Percentiles rank a stretch among this genome's conserved stretches.
Conservation (phyloP, 2,888 invertebrate genomes). For the Trichogramma evanescens region DNA sequence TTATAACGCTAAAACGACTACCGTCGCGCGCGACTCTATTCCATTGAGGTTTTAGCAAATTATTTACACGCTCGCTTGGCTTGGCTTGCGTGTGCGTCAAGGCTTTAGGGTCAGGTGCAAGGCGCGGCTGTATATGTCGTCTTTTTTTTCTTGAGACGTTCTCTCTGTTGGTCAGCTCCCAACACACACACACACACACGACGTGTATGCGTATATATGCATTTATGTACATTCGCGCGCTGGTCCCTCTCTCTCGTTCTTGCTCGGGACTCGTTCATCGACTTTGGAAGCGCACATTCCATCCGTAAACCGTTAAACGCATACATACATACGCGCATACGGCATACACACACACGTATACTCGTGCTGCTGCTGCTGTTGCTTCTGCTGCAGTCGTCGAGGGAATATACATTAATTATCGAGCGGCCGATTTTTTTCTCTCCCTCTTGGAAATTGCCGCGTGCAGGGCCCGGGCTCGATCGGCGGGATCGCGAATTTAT, state of each 20-base stretch:
- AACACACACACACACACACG: not conserved
- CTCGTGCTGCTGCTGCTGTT: conserved; percentile 13
- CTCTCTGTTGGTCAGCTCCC: conserved; percentile 5
- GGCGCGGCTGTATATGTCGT: conserved; percentile 10
- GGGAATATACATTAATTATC: conserved; percentile 30
- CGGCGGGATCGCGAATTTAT: too few relatives aligned
- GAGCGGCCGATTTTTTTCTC: conserved; percentile 7
- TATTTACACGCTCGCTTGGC: too few relatives aligned
- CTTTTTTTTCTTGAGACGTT: conserved; percentile 2
- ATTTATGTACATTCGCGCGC: not conserved
- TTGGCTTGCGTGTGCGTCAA: too few relatives aligned
- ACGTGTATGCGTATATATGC: not conserved
- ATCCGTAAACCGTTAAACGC: conserved; percentile 45
- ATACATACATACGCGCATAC: conserved; percentile 1
- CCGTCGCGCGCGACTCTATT: too few relatives aligned
- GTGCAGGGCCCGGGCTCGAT: too few relatives aligned
- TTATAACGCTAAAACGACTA: too few relatives aligned
- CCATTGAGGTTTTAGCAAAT: too few relatives aligned
- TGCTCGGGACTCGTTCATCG: too few relatives aligned
- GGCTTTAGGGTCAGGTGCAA: conserved; percentile 17
- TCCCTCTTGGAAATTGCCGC: not conserved
- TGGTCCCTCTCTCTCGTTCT: not conserved
- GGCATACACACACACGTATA: not conserved
- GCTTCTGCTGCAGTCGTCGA: conserved; percentile 17
- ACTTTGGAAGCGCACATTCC: conserved; percentile 36